A percentile compares a stretch with the other conserved stretches of the same genome.
phyloP scores from a whole-genome alignment of 1,140 invertebrate genomes.

The Bombus balteatus region DNA sequence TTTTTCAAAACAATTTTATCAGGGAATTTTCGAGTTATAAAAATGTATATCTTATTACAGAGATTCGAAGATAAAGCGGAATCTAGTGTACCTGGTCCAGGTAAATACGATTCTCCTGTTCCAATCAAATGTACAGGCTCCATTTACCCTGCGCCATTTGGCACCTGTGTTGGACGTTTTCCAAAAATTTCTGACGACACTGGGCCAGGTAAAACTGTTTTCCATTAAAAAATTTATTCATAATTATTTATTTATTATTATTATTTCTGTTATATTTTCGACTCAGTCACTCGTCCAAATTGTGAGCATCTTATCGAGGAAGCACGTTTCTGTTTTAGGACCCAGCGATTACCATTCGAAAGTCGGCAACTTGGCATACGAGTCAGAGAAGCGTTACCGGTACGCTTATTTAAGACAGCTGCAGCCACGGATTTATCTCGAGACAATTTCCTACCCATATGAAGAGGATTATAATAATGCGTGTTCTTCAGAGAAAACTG shows the following conservation, averaged over 20 bases:
- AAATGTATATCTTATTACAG: constrained; percentile 28
- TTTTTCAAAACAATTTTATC: too few relatives aligned
- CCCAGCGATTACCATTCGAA: constrained; percentile 53
- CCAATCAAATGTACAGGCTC: constrained; percentile 27
- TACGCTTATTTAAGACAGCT: neutral
- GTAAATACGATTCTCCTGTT: constrained; percentile 37
- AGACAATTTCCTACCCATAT: neutral
- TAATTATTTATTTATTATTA: too few relatives aligned
- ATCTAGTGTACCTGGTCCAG: constrained; percentile 55
- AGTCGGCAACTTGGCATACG: constrained; percentile 58
- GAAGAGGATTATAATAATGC: neutral
- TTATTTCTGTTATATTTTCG: neutral
- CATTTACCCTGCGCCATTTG: constrained; percentile 56
- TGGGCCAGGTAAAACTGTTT: constrained; percentile 46
- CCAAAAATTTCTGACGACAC: neutral
- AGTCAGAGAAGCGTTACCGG: constrained; percentile 50
- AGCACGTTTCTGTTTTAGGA: constrained; percentile 34
- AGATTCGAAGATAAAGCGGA: constrained; percentile 35
- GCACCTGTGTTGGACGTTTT: constrained; percentile 41
- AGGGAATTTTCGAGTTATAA: accelerated
- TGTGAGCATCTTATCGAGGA: neutral
- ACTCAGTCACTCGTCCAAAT: neutral
- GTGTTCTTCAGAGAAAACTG: neutral
- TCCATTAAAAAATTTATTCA: neutral
- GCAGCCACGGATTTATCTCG: neutral